Conservation (phyloP, 2,888 invertebrate genomes). For the Drepana falcataria region DNA sequence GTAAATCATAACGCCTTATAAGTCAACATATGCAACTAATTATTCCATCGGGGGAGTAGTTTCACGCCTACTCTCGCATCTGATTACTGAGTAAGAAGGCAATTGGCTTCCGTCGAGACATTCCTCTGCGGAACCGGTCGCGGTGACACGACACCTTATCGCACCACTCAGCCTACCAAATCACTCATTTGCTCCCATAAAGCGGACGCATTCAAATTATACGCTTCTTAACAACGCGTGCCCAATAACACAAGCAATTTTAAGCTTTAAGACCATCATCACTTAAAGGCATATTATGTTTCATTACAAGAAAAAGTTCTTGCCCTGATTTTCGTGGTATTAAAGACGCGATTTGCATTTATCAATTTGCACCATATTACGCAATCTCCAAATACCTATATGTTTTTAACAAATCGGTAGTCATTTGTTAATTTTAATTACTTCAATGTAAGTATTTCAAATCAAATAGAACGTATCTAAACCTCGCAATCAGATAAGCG, state of each 20-base stretch:
- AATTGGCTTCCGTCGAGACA: conserved; percentile 23
- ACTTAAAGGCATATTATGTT: conserved; percentile 8
- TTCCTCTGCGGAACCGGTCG: conserved; percentile 1
- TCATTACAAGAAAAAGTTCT: conserved; percentile 24
- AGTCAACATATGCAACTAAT: background rate
- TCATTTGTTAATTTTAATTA: conserved; percentile 26
- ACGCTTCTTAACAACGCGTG: conserved; percentile 13
- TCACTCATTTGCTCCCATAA: conserved; percentile 21
- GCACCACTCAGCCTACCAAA: conserved; percentile 22
- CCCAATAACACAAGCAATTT: background rate
- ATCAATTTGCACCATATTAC: conserved; percentile 16
- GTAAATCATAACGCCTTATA: background rate
- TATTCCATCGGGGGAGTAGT: conserved; percentile 9
- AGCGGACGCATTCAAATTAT: conserved; percentile 18
- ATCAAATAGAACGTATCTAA: conserved; percentile 15
- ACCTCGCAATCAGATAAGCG: conserved; percentile 19
- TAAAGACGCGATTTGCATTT: conserved; percentile 36
- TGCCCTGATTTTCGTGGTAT: conserved; percentile 29
- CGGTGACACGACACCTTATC: conserved; percentile 17
- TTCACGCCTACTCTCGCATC: conserved; percentile 23
- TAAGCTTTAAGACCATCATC: background rate
- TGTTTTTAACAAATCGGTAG: conserved; percentile 23
- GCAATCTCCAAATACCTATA: background rate
- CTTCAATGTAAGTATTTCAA: conserved; percentile 13
- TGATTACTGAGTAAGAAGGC: conserved; percentile 13